Base-by-base conservation (phyloP, 2,888 invertebrate genomes). In the Sphinx pinastri region DNA sequence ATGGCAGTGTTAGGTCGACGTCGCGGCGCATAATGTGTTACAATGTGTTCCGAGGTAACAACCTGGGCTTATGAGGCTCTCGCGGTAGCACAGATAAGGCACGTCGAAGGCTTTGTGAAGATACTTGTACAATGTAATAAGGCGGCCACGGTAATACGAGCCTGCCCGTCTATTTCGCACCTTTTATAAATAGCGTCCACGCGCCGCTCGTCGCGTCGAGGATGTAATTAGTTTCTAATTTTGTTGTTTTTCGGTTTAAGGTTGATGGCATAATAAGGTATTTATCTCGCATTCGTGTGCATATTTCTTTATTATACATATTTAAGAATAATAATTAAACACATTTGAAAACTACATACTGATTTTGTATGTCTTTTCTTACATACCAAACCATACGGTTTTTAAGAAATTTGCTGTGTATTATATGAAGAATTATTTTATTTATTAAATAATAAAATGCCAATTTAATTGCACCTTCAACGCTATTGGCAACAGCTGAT, bases 11-110 rank as follows among this genome's bases (percentile, higher is more conserved):
- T 86, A 85, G 85, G 87, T 87, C 83, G 87, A 83, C 82, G 86
- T 84, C 84, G 84, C 87, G 83, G 85, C 86, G 89, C 90, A 90
- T 92, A 92, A 92, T 91, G 89, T 91, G 89, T 83, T 89, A 89
- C 91, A 92, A 92, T 91, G 90, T 92, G 90, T 92, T 90, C 84
- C 76, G 86, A 90, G 90, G 92, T 92, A 92, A 90, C 91, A 90
- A 91, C 90, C 86, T 87, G 87, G 80, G 92, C 90, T 91, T 92
- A 92, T 87, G 87, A 88, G 86, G 86, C 88, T 88, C 88, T 86
- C 82, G 83, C 85, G 89, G 86, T 84, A 79, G 86, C 84, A 83
- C 85, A 89, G 92, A 92, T 92, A 93, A 91, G 92, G 91, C 92
- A 92, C 92, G 91, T 81, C 80, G 82, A 84, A 86, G 90, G 88